phyloP scores from a whole-genome alignment of 2,797 vertebrate species.

The Mus minutoides region DNA sequence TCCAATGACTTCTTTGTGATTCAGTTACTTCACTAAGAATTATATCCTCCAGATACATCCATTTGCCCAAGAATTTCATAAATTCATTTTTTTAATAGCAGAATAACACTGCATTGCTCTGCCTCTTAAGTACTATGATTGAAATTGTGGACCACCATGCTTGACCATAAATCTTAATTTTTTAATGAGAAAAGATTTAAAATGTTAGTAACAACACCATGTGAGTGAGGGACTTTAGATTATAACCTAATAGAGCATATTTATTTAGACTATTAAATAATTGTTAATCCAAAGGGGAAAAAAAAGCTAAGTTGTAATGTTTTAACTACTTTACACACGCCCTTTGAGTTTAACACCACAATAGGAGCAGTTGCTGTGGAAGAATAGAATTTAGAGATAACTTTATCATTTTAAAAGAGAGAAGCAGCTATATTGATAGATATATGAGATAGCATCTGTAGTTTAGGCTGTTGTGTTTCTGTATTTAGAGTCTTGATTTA shows the following conservation, averaged over 20 bases:
- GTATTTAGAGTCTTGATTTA: slow-evolving; percentile 54
- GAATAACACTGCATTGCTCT: no score
- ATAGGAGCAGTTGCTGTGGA: not conserved
- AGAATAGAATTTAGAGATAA: slow-evolving; percentile 35
- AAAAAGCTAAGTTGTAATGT: not conserved
- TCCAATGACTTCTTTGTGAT: no score
- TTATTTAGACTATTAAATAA: not conserved
- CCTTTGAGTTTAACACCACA: not conserved
- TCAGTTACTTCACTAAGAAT: no score
- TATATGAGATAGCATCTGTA: slow-evolving; percentile 29
- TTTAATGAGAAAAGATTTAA: slow-evolving; percentile 39
- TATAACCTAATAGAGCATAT: not conserved
- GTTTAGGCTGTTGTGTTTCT: slow-evolving; percentile 40
- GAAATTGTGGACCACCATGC: not conserved
- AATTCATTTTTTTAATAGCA: no score
- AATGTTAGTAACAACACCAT: slow-evolving; percentile 11
- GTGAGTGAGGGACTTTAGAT: not conserved
- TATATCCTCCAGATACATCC: no score
- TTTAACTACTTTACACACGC: not conserved
- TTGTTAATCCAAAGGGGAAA: slow-evolving; percentile 12
- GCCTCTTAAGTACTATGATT: not conserved
- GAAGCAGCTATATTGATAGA: not conserved
- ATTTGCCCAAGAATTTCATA: no score
- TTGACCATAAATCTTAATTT: not conserved
- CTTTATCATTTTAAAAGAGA: slow-evolving; percentile 11